Evolutionary conservation across 2,113 vertebrate species (phyloP), one percentile per base, ranked within the genome.

Genomic region (Lepus timidus): DNA sequence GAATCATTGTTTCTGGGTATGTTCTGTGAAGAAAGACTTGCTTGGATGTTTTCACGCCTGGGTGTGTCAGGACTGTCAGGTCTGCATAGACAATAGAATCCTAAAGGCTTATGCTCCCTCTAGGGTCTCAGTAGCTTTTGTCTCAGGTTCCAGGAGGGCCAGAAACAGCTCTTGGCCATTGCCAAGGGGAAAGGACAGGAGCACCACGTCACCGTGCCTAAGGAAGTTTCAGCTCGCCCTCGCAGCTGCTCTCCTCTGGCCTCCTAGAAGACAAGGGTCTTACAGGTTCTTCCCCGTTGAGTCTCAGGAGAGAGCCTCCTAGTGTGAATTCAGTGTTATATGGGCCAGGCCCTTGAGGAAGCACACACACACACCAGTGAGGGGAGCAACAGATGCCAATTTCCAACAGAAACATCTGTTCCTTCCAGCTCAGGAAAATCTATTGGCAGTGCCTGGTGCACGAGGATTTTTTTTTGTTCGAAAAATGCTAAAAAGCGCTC

Each of bases 361-460:
- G 82, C 0, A 0, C 93, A 92, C 81, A 29, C 75, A 0, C 93
- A 92, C 81, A 29, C 75, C 55, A 31, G 51, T 1, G 0, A 44
- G 86, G 92, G 95, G 91, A 94, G 76, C 98, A 93, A 95, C 90
- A 95, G 86, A 84, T 80, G 14, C 78, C 44, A 7, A 81, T 93
- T 92, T 97, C 90, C 67, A n/a, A 88, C 49, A 95, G 85, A 95
- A 98, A 93, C 1, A n/a, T 44, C 95, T 97, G 6, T 88, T 97
- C 96, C 49, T 96, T 97, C 95, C 70, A 75, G 73, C 64, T 95
- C 90, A 93, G 93, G 89, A 97, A 95, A 98, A 14, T 81, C 95
- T 83, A 9, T 64, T 85, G 83, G 93, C 92, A 93, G 65, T 94
- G 73, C 96, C 91, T 29, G 76, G 79, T 64, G 95, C 52, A 82